Conservation (phyloP, 2,797 vertebrate genomes). For the Pangasius mekongensis region DNA sequence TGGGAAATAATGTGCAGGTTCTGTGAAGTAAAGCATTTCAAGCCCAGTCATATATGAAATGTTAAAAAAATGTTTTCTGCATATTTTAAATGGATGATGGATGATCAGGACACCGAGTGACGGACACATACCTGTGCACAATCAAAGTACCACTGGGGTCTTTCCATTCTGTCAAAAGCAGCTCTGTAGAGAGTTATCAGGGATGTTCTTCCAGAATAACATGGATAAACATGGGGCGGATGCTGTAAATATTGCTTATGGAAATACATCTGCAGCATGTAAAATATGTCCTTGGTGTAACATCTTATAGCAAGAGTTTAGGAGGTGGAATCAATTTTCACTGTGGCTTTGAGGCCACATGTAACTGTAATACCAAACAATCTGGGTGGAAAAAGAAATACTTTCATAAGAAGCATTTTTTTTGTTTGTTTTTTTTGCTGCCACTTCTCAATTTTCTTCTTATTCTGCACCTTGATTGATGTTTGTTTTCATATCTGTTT, state of each 20-base stretch:
- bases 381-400: neutral
- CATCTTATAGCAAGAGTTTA: neutral
- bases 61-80: slow-evolving; percentile 26
- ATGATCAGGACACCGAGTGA: neutral
- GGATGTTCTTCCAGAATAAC: neutral
- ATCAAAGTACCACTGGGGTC: slow-evolving; percentile 17
- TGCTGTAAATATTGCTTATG: neutral
- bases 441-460: neutral
- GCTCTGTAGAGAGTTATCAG: slow-evolving; percentile 14
- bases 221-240: neutral
- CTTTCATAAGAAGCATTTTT: neutral
- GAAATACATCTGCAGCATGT: neutral
- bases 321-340: neutral
- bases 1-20: slow-evolving; percentile 34
- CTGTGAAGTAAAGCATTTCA: slow-evolving; percentile 27
- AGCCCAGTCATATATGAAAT: slow-evolving; percentile 20
- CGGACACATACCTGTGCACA: neutral
- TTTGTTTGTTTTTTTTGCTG: neutral
- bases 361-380: neutral
- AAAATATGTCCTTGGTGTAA: neutral
- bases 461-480: neutral
- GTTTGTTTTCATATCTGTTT: neutral
- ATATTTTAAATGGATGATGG: neutral
- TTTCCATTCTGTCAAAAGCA: slow-evolving; percentile 27
- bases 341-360: no score